Evolutionary conservation across 2,797 vertebrate species (phyloP), one percentile per base, ranked within the genome.

Genomic region (Melanotaenia boesemani): DNA sequence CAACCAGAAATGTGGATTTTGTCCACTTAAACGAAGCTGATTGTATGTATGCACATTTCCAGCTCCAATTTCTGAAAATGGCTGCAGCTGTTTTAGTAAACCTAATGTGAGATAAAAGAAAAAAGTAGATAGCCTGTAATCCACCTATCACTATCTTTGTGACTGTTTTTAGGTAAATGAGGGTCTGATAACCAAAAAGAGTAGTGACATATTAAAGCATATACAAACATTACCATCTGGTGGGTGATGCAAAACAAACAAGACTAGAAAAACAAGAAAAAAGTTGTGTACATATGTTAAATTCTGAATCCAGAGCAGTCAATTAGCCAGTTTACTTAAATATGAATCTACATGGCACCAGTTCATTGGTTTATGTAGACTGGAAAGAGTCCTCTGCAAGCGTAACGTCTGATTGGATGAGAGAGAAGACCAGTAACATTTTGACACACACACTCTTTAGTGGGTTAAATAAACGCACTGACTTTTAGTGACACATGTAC

Each of bases 381-480:
- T 34, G 56, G 39, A 72, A 52, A 54, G 24, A 77, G 65, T 64
- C 56, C 11, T 41, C 16, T 4, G 26, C 41, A 70, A 72, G 63
- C 28, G 0, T 6, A 1, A 11, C 37, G 0, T 59, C 56, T 79
- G 91, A 93, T 93, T 93, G 92, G 92, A 61, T 28, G 39, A 80
- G 59, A 55, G 44, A 41, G 71, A 71, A 88, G 81, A 82, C 93
- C 93, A 94, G 93, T 93, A 76, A 82, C 54, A 90, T 89, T 88
- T 65, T 4, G 88, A 92, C 93, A 93, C 92, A 91, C 89, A 91
- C 89, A 83, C 82, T 52, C 86, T 56, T 13, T 67, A 68, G 67
- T 57, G 18, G 57, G n/a, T 81, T 76, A 83, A 64, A 83, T 82
- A 88, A 89, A 89, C 56, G 24, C 74, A 22, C 41, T 57, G 54